Base-by-base conservation (phyloP, 2,797 vertebrate genomes). In the Scolopax bukidnonensis region DNA sequence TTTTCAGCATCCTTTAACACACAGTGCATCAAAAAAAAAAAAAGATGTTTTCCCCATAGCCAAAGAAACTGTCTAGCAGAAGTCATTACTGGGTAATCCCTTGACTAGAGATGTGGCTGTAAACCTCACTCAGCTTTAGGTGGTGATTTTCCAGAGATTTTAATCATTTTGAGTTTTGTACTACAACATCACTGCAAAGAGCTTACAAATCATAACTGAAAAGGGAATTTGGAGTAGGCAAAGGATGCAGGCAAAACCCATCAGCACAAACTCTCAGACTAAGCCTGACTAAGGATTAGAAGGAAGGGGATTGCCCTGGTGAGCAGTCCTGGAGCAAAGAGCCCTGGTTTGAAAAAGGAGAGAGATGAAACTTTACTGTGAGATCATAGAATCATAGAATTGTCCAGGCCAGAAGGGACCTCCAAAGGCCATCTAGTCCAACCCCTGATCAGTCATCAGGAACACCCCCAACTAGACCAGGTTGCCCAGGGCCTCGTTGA, bases 251-350 rank as follows among this genome's bases (percentile, higher is more conserved):
- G 30, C 33, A 79, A 67, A 84, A 27, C 1, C 2, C n/a, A 92
- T 21, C 33, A 68, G 32, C 82, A 70, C 14, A 41, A 51, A 21
- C 27, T 69, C 33, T 25, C 6, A 48, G n/a, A 53, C 14, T 19
- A 20, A 84, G 23, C 2, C 32, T 23, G 30, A 40, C 0, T 36
- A 36, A 36, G 0, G 16, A 5, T 12, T 79, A 28, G 47, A 70
- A 69, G n/a, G 40, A 73, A 59, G 32, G 40, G 43, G 16, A 17
- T 23, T 40, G 45, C 17, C 36, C 13, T 64, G 64, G 19, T 27
- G 51, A 87, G 16, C 40, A 65, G 16, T 33, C 36, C 43, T 56
- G 74, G 25, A 57, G 40, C 24, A 79, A 82, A 85, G 23, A 64
- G 25, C 9, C 21, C 38, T 32, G 74, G n/a, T 61, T 83, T 82